Evolutionary conservation across 2,113 vertebrate genomes (phyloP).

Genomic region (Engraulis encrasicolus): DNA sequence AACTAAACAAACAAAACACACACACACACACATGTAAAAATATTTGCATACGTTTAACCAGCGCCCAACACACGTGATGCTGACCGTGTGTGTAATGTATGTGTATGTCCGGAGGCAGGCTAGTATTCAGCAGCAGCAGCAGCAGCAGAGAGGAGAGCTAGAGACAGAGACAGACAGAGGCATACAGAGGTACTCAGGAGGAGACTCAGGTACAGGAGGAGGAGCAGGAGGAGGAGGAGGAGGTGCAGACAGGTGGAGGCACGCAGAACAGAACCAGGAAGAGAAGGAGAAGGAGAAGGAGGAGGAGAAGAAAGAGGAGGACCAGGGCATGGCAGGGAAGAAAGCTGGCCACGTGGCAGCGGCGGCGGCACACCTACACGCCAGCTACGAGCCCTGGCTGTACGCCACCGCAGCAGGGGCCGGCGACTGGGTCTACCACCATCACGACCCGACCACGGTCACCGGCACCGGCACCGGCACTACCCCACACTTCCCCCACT

Average conservation of each 20-base stretch:
- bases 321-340: too few species aligned
- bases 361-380: too few species aligned
- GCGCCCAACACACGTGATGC: background rate
- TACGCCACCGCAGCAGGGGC: background rate
- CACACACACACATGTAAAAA: too few species aligned
- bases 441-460: too few species aligned
- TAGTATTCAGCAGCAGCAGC: background rate
- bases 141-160: background rate
- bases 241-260: background rate
- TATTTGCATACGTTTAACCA: too few species aligned
- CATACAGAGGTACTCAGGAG: background rate
- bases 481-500: background rate
- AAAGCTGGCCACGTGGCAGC: too few species aligned
- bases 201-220: background rate
- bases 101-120: background rate
- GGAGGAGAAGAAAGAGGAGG: too few species aligned
- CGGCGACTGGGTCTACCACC: background rate
- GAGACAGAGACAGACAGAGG: slow-evolving; percentile 2
- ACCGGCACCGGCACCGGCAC: background rate
- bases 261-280: background rate
- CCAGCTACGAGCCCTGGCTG: background rate
- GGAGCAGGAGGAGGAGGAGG: background rate
- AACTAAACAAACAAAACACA: too few species aligned
- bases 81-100: background rate
- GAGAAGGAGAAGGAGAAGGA: background rate